Percentiles rank a stretch among this genome's conserved stretches.
Conservation (phyloP, 2,888 invertebrate genomes). For the Caenorhabditis panamensis region DNA sequence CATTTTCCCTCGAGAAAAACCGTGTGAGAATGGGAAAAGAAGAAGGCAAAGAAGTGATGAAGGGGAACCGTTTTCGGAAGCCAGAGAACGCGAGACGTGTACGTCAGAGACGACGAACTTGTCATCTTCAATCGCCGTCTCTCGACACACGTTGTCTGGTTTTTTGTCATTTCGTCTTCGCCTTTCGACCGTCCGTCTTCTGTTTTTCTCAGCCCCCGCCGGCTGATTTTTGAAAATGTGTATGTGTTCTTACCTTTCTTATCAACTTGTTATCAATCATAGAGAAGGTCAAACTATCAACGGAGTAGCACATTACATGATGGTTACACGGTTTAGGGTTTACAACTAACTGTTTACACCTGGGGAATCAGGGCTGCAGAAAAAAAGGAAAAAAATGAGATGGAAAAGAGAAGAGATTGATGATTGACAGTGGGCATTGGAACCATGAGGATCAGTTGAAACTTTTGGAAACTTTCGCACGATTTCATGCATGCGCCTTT, state of each 20-base stretch:
- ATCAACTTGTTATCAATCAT: conserved; percentile 9
- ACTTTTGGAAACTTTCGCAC: too few relatives aligned
- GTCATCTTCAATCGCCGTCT: conserved; percentile 39
- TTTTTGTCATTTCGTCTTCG: conserved; percentile 7
- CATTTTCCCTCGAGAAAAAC: background rate
- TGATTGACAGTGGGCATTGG: too few relatives aligned
- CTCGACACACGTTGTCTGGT: conserved; percentile 33
- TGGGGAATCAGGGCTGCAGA: too few relatives aligned
- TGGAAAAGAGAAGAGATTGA: too few relatives aligned
- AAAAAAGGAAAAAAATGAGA: too few relatives aligned
- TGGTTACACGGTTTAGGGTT: background rate
- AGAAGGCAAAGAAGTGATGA: background rate
- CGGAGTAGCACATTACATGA: conserved; percentile 23
- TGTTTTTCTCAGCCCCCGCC: conserved; percentile 30
- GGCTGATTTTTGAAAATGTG: conserved; percentile 40
- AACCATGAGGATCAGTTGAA: too few relatives aligned
- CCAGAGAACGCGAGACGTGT: conserved; percentile 53
- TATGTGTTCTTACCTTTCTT: background rate
- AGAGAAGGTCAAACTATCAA: conserved; percentile 38
- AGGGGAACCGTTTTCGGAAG: conserved; percentile 13
- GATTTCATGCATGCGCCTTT: too few relatives aligned
- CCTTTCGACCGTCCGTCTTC: background rate
- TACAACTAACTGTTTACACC: too few relatives aligned
- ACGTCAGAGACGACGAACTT: conserved; percentile 61
- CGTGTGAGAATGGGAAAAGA: too few relatives aligned